Evolutionary conservation across 2,797 vertebrate genomes (phyloP).

Genomic region (Antrozous pallidus): DNA sequence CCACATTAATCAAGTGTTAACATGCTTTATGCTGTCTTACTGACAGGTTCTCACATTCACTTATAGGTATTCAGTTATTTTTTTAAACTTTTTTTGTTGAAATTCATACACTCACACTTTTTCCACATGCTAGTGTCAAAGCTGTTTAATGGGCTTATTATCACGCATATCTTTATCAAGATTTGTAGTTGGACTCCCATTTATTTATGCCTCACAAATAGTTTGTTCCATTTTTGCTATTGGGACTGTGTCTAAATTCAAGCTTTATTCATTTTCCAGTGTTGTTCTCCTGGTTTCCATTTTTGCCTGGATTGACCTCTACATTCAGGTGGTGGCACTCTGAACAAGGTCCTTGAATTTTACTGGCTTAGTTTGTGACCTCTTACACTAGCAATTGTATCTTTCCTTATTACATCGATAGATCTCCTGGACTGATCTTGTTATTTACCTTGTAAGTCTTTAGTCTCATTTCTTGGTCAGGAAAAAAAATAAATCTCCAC

Average conservation of each 20-base stretch:
- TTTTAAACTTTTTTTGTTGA: not conserved
- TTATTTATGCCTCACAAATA: not conserved
- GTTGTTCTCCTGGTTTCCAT: not conserved
- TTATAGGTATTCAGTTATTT: not conserved
- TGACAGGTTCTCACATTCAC: not conserved
- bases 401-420: not conserved
- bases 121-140: not conserved
- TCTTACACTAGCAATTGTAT: not conserved
- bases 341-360: not conserved
- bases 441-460: not conserved
- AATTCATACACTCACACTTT: not conserved
- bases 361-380: not conserved
- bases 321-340: not conserved
- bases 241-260: not conserved
- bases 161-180: not conserved
- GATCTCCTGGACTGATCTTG: not conserved
- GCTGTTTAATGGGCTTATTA: not conserved
- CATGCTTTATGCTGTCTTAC: not conserved
- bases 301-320: not conserved
- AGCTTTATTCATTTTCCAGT: not conserved
- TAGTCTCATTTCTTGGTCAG: not conserved
- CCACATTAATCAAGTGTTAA: not conserved
- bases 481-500: not conserved
- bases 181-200: not conserved
- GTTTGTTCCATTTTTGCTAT: not conserved